phyloP scores from a whole-genome alignment of 2,888 invertebrate species.

The Phorcus lineatus region DNA sequence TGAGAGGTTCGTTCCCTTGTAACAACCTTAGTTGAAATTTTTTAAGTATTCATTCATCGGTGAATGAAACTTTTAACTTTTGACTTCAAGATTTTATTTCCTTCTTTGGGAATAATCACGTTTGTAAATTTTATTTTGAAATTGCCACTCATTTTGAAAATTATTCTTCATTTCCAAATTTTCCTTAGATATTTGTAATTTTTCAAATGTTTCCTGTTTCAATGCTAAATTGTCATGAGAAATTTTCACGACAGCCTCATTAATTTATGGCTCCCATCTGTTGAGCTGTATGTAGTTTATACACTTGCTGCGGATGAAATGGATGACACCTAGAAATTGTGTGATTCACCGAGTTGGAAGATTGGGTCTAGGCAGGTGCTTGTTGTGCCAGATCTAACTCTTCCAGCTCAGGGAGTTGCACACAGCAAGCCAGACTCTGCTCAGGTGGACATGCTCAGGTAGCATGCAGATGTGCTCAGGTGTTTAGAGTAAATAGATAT shows the following conservation, averaged over 20 bases:
- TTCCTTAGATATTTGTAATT: no score
- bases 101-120: no score
- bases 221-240: no score
- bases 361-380: conserved; percentile 80
- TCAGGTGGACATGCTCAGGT: neutral
- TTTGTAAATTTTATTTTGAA: no score
- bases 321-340: neutral
- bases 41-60: neutral
- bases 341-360: conserved; percentile 79
- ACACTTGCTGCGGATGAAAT: no score
- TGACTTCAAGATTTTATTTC: neutral
- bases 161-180: no score
- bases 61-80: neutral
- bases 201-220: no score
- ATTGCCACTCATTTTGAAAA: no score
- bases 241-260: no score
- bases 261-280: no score
- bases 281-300: no score
- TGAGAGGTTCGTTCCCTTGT: neutral
- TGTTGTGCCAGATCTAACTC: conserved; percentile 84
- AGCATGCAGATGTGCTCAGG: neutral
- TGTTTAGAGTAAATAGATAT: neutral
- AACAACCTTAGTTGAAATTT: neutral
- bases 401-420: conserved; percentile 81
- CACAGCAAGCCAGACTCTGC: conserved; percentile 43